Evolutionary conservation across 1,140 invertebrate genomes (phyloP), one percentile per base, ranked within the genome.

Genomic region (Lepeophtheirus salmonis): DNA sequence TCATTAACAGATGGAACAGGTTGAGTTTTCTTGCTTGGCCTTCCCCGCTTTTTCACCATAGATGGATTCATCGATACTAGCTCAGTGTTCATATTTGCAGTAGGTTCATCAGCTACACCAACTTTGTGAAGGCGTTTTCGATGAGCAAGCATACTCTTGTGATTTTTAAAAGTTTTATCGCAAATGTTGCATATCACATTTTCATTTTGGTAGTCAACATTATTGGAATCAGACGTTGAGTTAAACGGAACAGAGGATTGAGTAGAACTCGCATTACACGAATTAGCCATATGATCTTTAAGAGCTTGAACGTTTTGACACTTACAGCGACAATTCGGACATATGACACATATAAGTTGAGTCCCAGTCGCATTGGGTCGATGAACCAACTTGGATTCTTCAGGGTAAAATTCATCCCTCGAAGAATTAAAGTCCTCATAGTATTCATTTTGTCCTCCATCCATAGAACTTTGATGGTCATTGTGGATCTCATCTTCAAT

Each of bases 211-310:
- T 2, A 20, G 2, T 20, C 52, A 20, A 24, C 52, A n/a, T n/a
- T n/a, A n/a, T n/a, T n/a, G n/a, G n/a, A n/a, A n/a, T n/a, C n/a
- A n/a, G n/a, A n/a, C 52, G 16, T 54, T 24, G 3, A 14, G 18
- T 54, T 50, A n/a, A 2, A 50, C 49, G 55, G 21, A 23, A 26
- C 30, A 6, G 6, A 6, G n/a, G 30, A n/a, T 10, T 6, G n/a
- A 10, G 30, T n/a, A 41, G n/a, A n/a, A n/a, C 6, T n/a, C 6
- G 30, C 30, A n/a, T 6, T 6, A n/a, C 30, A 41, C 6, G 23
- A 57, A 3, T 26, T 2, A 3, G 23, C 55, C 55, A 57, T 57
- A 18, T 57, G 55, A 16, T 57, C 55, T 21, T 57, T 57, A 4
- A 57, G 26, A 4, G 55, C 55, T 24, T 30, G n/a, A 25, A 57